Conservation (phyloP, 2,797 vertebrate genomes). For the Phoebastria nigripes region DNA sequence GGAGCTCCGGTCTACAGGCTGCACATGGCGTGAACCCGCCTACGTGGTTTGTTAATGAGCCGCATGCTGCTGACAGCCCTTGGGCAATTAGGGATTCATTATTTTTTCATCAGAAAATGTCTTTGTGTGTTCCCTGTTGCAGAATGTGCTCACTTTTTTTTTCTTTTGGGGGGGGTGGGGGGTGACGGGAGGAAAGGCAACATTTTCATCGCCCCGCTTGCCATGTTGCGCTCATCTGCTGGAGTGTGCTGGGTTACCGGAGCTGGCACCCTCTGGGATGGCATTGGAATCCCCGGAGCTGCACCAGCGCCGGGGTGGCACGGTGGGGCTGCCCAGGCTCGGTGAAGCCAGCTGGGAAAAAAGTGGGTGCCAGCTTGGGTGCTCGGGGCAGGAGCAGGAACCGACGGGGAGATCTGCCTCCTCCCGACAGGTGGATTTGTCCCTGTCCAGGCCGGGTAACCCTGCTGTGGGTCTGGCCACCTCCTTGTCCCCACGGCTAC, state of each 20-base stretch:
- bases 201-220: fast-evolving
- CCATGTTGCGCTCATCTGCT: fast-evolving
- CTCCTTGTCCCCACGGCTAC: fast-evolving
- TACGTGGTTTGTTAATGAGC: not conserved
- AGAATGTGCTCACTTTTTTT: not conserved
- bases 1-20: not conserved
- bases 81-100: not conserved
- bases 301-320: fast-evolving
- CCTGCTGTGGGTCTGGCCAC: not conserved
- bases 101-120: not conserved
- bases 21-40: not conserved
- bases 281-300: not conserved
- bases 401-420: fast-evolving
- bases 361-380: not conserved
- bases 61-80: not conserved
- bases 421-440: fast-evolving
- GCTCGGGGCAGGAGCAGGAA: not conserved
- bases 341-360: not conserved
- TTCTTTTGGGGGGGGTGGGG: too few relatives aligned
- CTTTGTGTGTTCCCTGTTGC: not conserved
- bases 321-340: fast-evolving
- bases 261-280: too few relatives aligned
- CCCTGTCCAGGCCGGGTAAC: too few relatives aligned
- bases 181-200: too few relatives aligned
- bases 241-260: fast-evolving